Conservation (phyloP, 2,113 vertebrate species). For the Pelmatolapia mariae region DNA sequence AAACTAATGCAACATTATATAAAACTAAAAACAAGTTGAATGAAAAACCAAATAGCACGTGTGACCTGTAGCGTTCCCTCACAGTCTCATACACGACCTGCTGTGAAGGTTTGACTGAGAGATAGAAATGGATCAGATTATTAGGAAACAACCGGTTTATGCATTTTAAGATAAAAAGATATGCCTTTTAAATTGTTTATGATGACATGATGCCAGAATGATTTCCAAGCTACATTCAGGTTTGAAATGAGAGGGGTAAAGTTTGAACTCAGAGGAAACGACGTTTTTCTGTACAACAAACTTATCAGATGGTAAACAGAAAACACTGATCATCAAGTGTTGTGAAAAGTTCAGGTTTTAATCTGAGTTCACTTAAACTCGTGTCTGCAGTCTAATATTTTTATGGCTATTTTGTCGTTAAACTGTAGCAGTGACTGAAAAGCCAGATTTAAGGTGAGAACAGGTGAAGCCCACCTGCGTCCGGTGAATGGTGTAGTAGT, state of each 20-base stretch:
- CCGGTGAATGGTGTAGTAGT: constrained; percentile 81
- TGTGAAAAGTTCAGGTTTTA: not conserved
- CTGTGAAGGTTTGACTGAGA: not conserved
- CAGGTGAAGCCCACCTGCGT: constrained; percentile 67
- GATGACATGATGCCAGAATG: not conserved
- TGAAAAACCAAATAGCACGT: rapidly evolving
- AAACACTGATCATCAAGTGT: not conserved
- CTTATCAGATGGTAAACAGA: not conserved
- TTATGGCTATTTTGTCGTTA: not conserved
- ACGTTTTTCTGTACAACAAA: not conserved
- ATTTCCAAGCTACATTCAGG: not conserved
- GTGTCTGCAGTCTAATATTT: rapidly evolving
- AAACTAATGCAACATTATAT: rapidly evolving
- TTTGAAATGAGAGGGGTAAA: not conserved
- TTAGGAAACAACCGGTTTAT: not conserved
- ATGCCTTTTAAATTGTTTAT: not conserved
- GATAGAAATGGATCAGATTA: not conserved
- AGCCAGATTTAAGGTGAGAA: not conserved
- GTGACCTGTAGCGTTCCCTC: not conserved
- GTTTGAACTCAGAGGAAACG: not conserved
- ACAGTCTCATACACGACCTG: not conserved
- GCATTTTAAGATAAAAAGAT: not conserved
- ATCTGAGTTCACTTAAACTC: not conserved
- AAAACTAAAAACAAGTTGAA: not conserved
- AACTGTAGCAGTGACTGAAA: not conserved